A percentile compares a stretch with the other conserved stretches of the same genome.
phyloP scores from a whole-genome alignment of 2,888 invertebrate genomes.

The Zaprionus obscuricornis region DNA sequence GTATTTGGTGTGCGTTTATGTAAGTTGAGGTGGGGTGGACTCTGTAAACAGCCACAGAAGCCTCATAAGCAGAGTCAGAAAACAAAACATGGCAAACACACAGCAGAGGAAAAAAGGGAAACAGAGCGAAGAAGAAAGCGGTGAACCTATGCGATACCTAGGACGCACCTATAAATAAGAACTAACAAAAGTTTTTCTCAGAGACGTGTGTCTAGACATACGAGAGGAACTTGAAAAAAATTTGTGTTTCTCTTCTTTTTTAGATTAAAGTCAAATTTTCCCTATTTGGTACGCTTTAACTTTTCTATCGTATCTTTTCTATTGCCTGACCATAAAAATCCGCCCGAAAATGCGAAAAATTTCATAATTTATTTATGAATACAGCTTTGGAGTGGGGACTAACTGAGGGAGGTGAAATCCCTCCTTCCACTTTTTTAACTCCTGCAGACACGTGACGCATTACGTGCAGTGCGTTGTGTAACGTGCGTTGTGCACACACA shows the following conservation, averaged over 20 bases:
- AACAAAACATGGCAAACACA: neutral
- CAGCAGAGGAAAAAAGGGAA: conserved; percentile 15
- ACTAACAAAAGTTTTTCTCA: conserved; percentile 13
- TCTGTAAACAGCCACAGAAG: conserved; percentile 43
- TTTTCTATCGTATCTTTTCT: too few relatives aligned
- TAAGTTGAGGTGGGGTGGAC: conserved; percentile 9
- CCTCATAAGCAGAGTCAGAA: conserved; percentile 37
- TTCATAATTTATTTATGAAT: conserved; percentile 53
- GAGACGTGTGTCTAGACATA: conserved; percentile 45
- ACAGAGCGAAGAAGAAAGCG: conserved; percentile 16
- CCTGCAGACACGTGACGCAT: conserved; percentile 67
- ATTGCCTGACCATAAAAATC: conserved; percentile 32
- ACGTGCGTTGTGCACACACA: conserved; percentile 70
- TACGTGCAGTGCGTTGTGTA: conserved; percentile 61
- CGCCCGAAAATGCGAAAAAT: conserved; percentile 41
- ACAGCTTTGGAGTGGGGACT: conserved; percentile 25
- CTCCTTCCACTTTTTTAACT: neutral
- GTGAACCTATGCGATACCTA: conserved; percentile 25
- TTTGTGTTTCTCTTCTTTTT: too few relatives aligned
- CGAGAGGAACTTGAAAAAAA: conserved; percentile 19
- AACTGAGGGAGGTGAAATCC: neutral
- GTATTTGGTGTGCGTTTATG: conserved; percentile 51
- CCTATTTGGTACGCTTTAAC: too few relatives aligned
- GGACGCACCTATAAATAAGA: conserved; percentile 47
- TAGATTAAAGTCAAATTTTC: conserved; percentile 30